Base-by-base conservation (phyloP, 2,888 invertebrate genomes). In the Odontomyia ornata region DNA sequence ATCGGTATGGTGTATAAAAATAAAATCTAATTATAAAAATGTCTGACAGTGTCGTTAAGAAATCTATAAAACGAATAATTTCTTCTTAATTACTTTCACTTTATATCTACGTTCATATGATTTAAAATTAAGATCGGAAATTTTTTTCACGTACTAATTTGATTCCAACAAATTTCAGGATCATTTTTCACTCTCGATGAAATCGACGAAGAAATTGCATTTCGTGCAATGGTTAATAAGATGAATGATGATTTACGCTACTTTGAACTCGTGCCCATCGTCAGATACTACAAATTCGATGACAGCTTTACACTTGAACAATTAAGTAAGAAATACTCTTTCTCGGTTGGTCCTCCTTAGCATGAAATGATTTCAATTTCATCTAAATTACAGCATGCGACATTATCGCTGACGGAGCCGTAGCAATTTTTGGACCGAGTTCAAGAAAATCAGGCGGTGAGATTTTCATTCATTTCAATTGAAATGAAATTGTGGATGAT, bases 361-460 rank as follows among this genome's bases (percentile, higher is more conserved):
- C 36, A 36, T 36, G 9, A 36, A 36, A 36, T 36, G 36, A 36
- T 5, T 5, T 36, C 9, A 5, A 9, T 9, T 36, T 36, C 9
- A 9, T 36, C 13, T 80, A 79, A 78, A 77, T 81, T 83, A 57
- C 86, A 93, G 93, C 91, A 3, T 94, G 93, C 84, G 88, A 90
- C 78, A 86, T 93, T 81, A 87, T 92, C 82, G 86, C 88, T 2
- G 84, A 85, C 73, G 93, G 93, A 43, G 91, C 94, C 75, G 90
- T 91, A 23, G 94, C 93, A 79, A 90, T 95, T 83, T 93, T 93
- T 83, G 94, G 94, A 23, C 93, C 87, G 83, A 85, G 84, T 83
- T 86, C 87, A 84, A 84, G 75, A 46, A 56, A 71, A 75, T 69
- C 79, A 73, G 73, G 79, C 88, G 87, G 84, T 83, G 82, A 82